Base-by-base conservation (phyloP, 2,888 invertebrate genomes). In the Microplitis deprimator region DNA sequence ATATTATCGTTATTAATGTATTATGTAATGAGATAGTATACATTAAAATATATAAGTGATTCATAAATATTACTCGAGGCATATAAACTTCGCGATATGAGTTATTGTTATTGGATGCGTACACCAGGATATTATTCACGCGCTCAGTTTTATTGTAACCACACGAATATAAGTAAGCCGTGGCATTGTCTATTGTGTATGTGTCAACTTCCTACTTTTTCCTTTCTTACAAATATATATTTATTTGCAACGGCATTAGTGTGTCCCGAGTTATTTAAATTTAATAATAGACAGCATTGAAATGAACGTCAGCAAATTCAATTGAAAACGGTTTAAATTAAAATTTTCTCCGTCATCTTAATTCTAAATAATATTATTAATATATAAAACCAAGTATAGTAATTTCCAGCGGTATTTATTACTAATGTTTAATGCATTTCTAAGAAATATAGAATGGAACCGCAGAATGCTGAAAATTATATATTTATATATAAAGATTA, bases 21-120 rank as follows among this genome's bases (percentile, higher is more conserved):
- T 50, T 82, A 80, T 79, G 82, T 80, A 82, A 82, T 77, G 77
- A 81, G 75, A 68, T 38, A 50, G 60, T 62, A 8, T 62, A 72
- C 13, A 50, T 50, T 50, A 50, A 50, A 50, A 50, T 50, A 2
- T 50, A 8, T 50, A 50, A 50, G 50, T 50, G 50, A 50, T 50
- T 50, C 50, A 50, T 50, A 50, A 50, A 50, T 50, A 50, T 50
- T 50, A 50, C 50, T 13, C 4, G 13, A 50, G 50, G 50, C 50
- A 50, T 50, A 50, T 50, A 50, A 50, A 50, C 50, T 50, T 50
- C 50, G 13, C 50, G 50, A 20, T 68, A 68, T 72, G 62, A 72
- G 62, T 72, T 72, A 72, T 72, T 72, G 71, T 72, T 72, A 72
- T 72, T 72, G 60, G 71, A 72, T 72, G 71, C 62, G 40, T 29